Base-by-base conservation (phyloP, 2,797 vertebrate genomes). In the Oreochromis mossambicus region DNA sequence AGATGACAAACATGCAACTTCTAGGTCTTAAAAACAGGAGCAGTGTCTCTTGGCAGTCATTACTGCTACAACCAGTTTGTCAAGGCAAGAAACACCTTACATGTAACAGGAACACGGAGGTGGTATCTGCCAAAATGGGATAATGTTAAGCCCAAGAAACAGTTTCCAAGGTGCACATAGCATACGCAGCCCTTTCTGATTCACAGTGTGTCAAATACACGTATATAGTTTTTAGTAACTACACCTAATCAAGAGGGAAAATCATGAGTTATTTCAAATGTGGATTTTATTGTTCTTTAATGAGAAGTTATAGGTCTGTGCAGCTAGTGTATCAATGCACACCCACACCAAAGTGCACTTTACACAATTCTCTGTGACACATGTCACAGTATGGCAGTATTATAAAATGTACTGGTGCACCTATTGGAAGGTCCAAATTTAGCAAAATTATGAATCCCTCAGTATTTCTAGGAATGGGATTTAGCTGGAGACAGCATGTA, bases 271-370 rank as follows among this genome's bases (percentile, higher is more conserved):
- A 15, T 24, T 68, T 41, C 36, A 24, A 68, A 68, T 68, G 5
- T 41, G 63, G 36, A 68, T 36, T 41, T 68, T 68, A 68, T 41
- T 15, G 36, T 41, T 41, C n/a, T 68, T 68, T 68, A 68, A 1
- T 0, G 4, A 68, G 63, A n/a, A 41, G 12, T 15, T 14, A 21
- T 15, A 41, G 9, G n/a, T 68, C 36, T 68, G 12, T 41, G 36
- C 63, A 0, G n/a, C 0, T 38, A 7, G 19, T 66, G 61, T 21
- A 21, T 38, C n/a, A 21, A 0, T 0, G 61, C 36, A 21, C 61
- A 0, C 34, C 34, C 34, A 21, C 61, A 41, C 34, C 61, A 66
- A 41, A 21, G 19, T 21, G 11, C 61, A 66, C 0, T 7, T 7
- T 38, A 13, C 34, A 8, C 19, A 66, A 21, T 38, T 41, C 7